These are phyloP conservation scores for Troides oblongomaculatus DNA, from an alignment of 2,888 invertebrate species.

Conservation along the genomic window DNA sequence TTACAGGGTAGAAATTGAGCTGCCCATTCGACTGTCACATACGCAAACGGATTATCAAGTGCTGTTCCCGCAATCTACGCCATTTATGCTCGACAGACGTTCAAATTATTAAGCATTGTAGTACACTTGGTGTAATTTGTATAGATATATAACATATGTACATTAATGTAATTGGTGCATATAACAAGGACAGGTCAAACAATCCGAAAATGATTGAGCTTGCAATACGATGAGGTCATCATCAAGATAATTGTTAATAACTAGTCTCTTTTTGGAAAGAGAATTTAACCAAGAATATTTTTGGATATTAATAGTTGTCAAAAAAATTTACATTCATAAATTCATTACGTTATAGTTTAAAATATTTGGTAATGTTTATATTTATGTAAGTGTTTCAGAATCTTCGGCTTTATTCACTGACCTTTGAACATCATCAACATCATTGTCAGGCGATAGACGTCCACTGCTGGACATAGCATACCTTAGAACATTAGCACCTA, in stretches of 20 bases:
- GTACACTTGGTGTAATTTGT: not conserved
- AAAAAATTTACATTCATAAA: too few species aligned
- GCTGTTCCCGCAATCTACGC: slow-evolving; percentile 49
- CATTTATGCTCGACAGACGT: slow-evolving; percentile 38
- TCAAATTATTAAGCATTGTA: slow-evolving; percentile 32
- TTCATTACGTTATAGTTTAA: too few species aligned
- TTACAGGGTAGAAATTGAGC: slow-evolving; percentile 74
- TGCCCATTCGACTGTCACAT: slow-evolving; percentile 74
- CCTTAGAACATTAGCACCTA: too few species aligned
- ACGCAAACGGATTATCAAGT: slow-evolving; percentile 72
- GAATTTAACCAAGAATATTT: not conserved
- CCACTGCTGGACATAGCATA: too few species aligned
- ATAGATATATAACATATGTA: not conserved
- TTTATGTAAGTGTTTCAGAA: too few species aligned
- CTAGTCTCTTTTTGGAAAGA: not conserved
- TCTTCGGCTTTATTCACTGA: too few species aligned
- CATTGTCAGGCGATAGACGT: too few species aligned
- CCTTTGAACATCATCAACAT: too few species aligned
- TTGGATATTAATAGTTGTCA: too few species aligned
- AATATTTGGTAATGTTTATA: too few species aligned
- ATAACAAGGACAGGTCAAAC: not conserved
- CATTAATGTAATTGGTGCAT: not conserved
- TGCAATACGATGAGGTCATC: not conserved
- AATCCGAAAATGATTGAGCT: not conserved
- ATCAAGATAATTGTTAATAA: not conserved